A percentile compares a stretch with the other conserved stretches of the same genome.
Conservation (phyloP, 2,113 vertebrate species). For the Archilochus colubris region DNA sequence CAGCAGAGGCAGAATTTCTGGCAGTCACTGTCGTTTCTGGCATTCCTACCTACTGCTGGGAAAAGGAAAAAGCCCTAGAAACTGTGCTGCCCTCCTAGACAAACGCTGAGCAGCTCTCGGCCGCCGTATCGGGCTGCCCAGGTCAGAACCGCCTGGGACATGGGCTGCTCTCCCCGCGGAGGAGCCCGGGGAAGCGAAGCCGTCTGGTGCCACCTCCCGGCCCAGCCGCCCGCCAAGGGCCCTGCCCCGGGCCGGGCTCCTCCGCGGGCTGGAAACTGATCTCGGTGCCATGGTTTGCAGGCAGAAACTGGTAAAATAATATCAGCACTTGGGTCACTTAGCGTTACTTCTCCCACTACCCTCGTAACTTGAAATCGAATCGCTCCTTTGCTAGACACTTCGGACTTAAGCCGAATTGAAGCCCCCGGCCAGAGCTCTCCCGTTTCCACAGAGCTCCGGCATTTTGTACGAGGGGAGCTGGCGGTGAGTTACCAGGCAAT, state of each 20-base stretch:
- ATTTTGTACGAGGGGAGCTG: neutral
- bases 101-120: neutral
- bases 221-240: neutral
- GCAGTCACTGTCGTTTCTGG: neutral
- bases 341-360: fast-evolving
- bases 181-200: neutral
- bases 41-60: neutral
- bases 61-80: neutral
- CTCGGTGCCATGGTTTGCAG: fast-evolving
- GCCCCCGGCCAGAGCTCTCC: too few relatives aligned
- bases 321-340: fast-evolving
- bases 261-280: fast-evolving
- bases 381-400: fast-evolving
- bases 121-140: neutral
- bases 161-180: neutral
- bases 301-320: neutral
- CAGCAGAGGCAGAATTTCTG: neutral
- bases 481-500: neutral
- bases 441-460: neutral
- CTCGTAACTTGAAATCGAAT: fast-evolving
- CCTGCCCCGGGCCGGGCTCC: neutral
- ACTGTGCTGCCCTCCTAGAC: neutral
- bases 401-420: neutral
- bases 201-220: conserved; percentile 74
- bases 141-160: fast-evolving